A percentile compares a stretch with the other conserved stretches of the same genome.
These are phyloP conservation scores for Psilopogon haemacephalus DNA, from an alignment of 2,113 vertebrate genomes.

Conservation along the genomic window DNA sequence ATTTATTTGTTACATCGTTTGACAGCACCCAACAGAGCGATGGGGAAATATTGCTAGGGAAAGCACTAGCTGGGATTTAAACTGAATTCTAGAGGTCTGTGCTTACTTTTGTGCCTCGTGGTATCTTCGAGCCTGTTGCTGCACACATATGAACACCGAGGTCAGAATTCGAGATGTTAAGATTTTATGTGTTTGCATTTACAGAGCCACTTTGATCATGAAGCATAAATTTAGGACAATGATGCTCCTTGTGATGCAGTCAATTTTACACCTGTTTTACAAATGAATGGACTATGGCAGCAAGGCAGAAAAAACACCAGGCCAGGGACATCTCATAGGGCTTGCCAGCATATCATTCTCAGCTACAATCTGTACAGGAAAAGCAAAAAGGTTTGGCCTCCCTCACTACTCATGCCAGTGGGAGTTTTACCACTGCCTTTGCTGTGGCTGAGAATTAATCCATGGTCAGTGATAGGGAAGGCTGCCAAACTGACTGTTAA, in stretches of 20 bases:
- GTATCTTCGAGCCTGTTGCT: conserved; percentile 16
- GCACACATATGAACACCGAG: conserved; percentile 17
- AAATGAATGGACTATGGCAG: neutral
- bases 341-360: neutral
- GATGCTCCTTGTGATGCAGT: neutral
- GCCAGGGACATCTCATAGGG: neutral
- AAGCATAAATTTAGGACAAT: neutral
- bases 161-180: conserved; percentile 4
- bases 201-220: neutral
- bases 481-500: neutral
- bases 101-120: neutral
- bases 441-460: neutral
- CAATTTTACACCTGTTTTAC: neutral
- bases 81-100: neutral
- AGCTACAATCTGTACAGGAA: neutral
- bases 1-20: conserved; percentile 32
- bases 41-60: conserved; percentile 19
- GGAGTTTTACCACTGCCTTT: neutral
- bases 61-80: conserved; percentile 1
- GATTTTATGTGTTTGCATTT: neutral
- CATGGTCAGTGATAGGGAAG: neutral
- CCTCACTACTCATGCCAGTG: neutral
- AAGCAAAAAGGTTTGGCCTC: neutral
- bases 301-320: neutral
- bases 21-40: conserved; percentile 34